Conservation (phyloP, 2,113 vertebrate genomes). For the Lanius collurio region DNA sequence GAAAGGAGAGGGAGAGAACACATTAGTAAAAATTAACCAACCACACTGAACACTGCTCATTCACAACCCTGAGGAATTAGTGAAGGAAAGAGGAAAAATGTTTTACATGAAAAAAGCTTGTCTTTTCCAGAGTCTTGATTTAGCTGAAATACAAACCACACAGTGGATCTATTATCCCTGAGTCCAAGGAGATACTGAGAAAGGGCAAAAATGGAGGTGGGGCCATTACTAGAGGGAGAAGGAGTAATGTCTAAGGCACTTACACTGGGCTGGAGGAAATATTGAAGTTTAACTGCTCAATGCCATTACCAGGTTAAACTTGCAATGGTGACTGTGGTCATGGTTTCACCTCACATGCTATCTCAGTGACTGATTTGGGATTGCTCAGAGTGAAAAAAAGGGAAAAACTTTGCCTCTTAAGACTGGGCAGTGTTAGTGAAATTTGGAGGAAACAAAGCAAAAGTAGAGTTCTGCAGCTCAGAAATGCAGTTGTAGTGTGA, state of each 20-base stretch:
- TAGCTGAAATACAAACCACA: neutral
- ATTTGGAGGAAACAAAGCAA: neutral
- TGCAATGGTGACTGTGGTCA: fast-evolving
- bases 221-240: neutral
- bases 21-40: constrained; percentile 27
- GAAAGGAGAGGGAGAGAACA: neutral
- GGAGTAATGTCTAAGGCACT: neutral
- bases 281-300: neutral
- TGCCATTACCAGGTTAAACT: neutral
- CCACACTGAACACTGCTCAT: neutral
- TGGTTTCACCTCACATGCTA: neutral
- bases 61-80: neutral
- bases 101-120: neutral
- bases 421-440: neutral
- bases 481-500: neutral
- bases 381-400: neutral
- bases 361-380: neutral
- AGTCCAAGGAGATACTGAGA: neutral
- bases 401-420: neutral
- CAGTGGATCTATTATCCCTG: neutral
- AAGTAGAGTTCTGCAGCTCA: neutral
- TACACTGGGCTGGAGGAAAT: neutral
- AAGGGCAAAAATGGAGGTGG: neutral
- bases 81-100: neutral
- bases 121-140: neutral